Evolutionary conservation across 2,888 invertebrate genomes (phyloP).

Genomic region (Cremastobaeus sp.): DNA sequence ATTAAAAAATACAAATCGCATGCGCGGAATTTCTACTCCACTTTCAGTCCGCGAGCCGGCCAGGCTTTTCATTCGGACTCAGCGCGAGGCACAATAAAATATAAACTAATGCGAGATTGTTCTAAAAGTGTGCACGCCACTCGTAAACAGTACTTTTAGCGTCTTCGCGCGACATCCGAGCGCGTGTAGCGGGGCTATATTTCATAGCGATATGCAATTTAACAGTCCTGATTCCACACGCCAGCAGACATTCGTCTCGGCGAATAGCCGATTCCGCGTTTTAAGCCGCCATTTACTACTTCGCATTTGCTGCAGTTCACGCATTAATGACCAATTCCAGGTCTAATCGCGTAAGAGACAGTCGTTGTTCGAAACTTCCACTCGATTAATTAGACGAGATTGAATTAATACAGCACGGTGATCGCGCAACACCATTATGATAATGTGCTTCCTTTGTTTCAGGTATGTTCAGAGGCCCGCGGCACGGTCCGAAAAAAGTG

Average conservation of each 20-base stretch:
- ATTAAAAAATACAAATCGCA: too few species aligned
- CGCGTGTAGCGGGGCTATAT: slow-evolving; percentile 17
- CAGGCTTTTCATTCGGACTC: not conserved
- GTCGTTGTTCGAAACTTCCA: too few species aligned
- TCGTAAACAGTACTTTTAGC: slow-evolving; percentile 19
- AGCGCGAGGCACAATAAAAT: too few species aligned
- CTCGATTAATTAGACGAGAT: too few species aligned
- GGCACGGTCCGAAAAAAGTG: too few species aligned
- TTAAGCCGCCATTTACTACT: slow-evolving; percentile 6
- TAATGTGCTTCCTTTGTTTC: too few species aligned
- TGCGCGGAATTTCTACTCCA: too few species aligned
- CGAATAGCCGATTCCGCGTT: slow-evolving; percentile 11
- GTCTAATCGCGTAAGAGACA: not conserved
- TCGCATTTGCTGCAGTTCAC: slow-evolving; percentile 14
- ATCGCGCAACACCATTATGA: too few species aligned
- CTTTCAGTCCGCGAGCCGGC: too few species aligned
- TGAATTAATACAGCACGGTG: too few species aligned
- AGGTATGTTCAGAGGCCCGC: too few species aligned
- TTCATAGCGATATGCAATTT: slow-evolving; percentile 17
- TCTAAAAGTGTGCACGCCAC: slow-evolving; percentile 1
- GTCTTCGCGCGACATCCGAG: slow-evolving; percentile 16
- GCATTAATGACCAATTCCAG: not conserved
- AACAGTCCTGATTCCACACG: slow-evolving; percentile 23
- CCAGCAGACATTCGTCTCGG: slow-evolving; percentile 5
- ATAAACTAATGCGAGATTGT: not conserved